phyloP scores from a whole-genome alignment of 2,113 vertebrate genomes.

The Steatornis caripensis region DNA sequence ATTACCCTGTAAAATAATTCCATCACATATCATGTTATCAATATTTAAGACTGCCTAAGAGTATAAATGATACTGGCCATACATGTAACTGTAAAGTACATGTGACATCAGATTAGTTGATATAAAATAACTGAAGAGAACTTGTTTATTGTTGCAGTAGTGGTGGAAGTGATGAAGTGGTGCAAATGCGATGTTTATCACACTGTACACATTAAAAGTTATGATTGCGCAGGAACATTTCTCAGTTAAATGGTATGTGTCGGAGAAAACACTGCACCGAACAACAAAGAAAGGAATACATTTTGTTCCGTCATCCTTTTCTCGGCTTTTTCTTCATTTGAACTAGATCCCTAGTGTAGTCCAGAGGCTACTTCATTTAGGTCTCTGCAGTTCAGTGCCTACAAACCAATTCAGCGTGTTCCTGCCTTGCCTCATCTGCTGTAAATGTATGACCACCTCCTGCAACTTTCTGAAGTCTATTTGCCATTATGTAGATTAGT shows the following conservation, averaged over 20 bases:
- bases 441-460: conserved; percentile 72
- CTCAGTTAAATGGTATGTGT: conserved; percentile 66
- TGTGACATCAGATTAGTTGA: conserved; percentile 28
- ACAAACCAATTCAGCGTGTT: conserved; percentile 69
- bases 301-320: conserved; percentile 44
- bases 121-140: conserved; percentile 38
- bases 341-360: conserved; percentile 66
- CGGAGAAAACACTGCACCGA: conserved; percentile 54
- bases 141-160: background rate
- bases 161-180: conserved; percentile 39
- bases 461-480: conserved; percentile 72
- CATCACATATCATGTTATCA: background rate
- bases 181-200: conserved; percentile 46
- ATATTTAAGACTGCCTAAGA: background rate
- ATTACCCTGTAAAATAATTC: conserved; percentile 1
- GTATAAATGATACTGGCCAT: background rate
- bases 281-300: conserved; percentile 51
- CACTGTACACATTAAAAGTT: conserved; percentile 46
- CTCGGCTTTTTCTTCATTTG: conserved; percentile 53
- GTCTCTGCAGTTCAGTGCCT: conserved; percentile 67
- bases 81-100: conserved; percentile 14
- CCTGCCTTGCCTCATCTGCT: conserved; percentile 72
- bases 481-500: conserved; percentile 78
- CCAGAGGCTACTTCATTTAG: conserved; percentile 76
- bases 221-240: conserved; percentile 49